These are phyloP conservation scores for Myzus persicae DNA, from an alignment of 1,140 invertebrate species.

Conservation along the genomic window DNA sequence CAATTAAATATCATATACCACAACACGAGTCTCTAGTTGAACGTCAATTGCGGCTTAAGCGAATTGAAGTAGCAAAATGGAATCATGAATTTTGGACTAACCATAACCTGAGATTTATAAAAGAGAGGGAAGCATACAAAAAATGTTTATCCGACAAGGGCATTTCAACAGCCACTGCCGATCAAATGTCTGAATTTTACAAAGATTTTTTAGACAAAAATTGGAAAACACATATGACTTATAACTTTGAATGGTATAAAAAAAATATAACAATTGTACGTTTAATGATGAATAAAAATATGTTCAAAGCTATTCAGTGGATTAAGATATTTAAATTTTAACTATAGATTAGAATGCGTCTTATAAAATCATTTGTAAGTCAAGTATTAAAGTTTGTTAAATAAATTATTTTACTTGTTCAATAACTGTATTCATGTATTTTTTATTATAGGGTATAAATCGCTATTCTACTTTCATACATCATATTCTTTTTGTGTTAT, in stretches of 20 bases:
- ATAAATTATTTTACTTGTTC: constrained; percentile 5
- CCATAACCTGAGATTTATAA: constrained; percentile 77
- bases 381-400: constrained; percentile 15
- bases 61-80: constrained; percentile 77
- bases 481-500: constrained; percentile 34
- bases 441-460: constrained; percentile 25
- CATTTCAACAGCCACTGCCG: constrained; percentile 69
- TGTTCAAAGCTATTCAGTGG: constrained; percentile 52
- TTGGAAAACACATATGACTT: constrained; percentile 74
- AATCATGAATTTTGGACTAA: constrained; percentile 82
- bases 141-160: constrained; percentile 66
- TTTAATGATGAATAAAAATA: constrained; percentile 53
- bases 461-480: constrained; percentile 25
- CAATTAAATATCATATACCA: constrained; percentile 72
- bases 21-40: constrained; percentile 73
- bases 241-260: constrained; percentile 80
- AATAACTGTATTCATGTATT: neutral
- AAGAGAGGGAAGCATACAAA: constrained; percentile 73
- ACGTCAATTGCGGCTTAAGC: constrained; percentile 70
- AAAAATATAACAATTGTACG: constrained; percentile 62
- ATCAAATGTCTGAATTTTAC: constrained; percentile 88
- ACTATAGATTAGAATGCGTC: neutral
- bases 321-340: constrained; percentile 42
- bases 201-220: constrained; percentile 82
- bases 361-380: constrained; percentile 49